Evolutionary conservation across 2,888 invertebrate genomes (phyloP), one percentile per base, ranked within the genome.

Genomic region (Andrena dorsata): DNA sequence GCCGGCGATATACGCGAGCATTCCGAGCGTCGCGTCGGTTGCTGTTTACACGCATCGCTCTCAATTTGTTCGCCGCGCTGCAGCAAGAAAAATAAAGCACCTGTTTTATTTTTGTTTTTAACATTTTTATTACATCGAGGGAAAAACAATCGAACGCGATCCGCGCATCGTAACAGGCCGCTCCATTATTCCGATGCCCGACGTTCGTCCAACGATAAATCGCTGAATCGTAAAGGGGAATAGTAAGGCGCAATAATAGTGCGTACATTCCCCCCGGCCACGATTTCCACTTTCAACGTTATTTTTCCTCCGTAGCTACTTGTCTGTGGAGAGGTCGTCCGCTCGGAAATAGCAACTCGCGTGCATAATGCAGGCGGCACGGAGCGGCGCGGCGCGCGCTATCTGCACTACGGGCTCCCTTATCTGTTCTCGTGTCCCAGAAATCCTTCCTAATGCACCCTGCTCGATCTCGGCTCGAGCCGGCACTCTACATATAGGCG

Each of bases 381-480:
- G 28, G 5, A n/a, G n/a, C 41, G 53, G 65, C 76, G 61, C 61
- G 58, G 47, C 30, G 10, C 47, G 56, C 65, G 51, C 64, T 73
- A 73, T 80, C 76, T 58, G 65, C 66, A 16, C 49, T 26, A 10
- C 63, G 8, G 51, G 56, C 13, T 41, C 20, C 58, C 77, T 84
- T 84, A 81, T 81, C 84, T 77, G 65, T 78, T 64, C 77, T 60
- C 74, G 77, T 84, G 77, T 75, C 72, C 77, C 66, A 81, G 84
- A 84, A 84, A 80, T 84, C 77, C 84, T 78, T 56, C 61, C 71
- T 81, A 78, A 84, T 80, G 84, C 77, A 75, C 69, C 77, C 80
- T 73, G 53, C 32, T 72, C 26, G 80, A 66, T 32, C 30, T 58
- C 23, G 41, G 8, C 20, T n/a, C 5, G 8, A 30, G 60, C 16